Conservation (phyloP, 2,888 invertebrate species). For the Nymphalis urticae region DNA sequence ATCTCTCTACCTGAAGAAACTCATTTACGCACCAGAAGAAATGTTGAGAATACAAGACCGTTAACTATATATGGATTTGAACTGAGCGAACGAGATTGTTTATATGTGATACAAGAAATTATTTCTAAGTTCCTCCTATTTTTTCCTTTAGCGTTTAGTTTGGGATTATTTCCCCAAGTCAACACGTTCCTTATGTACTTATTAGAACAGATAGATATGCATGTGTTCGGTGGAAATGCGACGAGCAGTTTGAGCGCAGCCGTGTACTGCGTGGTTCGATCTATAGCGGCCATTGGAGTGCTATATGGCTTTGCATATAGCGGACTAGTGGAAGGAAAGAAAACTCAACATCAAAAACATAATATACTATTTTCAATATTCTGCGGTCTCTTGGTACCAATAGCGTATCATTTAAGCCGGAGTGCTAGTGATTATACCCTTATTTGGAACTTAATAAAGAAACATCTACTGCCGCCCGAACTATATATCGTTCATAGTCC, state of each 20-base stretch:
- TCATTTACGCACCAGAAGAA: slow-evolving; percentile 57
- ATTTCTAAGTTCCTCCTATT: slow-evolving; percentile 90
- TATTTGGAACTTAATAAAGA: slow-evolving; percentile 93
- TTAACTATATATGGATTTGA: slow-evolving; percentile 74
- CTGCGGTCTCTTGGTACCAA: slow-evolving; percentile 92
- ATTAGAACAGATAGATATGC: slow-evolving; percentile 97
- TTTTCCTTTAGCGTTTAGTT: slow-evolving; percentile 96
- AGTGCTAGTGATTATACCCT: slow-evolving; percentile 95
- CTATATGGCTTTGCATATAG: slow-evolving; percentile 94
- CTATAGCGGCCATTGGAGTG: slow-evolving; percentile 88
- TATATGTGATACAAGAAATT: slow-evolving; percentile 86
- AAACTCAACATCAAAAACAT: slow-evolving; percentile 88
- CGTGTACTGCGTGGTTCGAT: slow-evolving; percentile 90
- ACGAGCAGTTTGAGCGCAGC: slow-evolving; percentile 92
- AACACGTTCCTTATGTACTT: slow-evolving; percentile 98
- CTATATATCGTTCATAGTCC: slow-evolving; percentile 84
- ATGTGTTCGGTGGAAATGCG: slow-evolving; percentile 93
- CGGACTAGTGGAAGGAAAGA: slow-evolving; percentile 90
- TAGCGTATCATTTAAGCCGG: slow-evolving; percentile 95
- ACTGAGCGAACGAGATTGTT: slow-evolving; percentile 80
- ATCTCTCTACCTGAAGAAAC: slow-evolving; percentile 49
- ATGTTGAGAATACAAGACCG: slow-evolving; percentile 54
- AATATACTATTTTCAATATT: slow-evolving; percentile 95
- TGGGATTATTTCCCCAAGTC: slow-evolving; percentile 97
- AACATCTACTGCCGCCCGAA: slow-evolving; percentile 89